Base-by-base conservation (phyloP, 2,888 invertebrate genomes). In the Eudemis profundana region DNA sequence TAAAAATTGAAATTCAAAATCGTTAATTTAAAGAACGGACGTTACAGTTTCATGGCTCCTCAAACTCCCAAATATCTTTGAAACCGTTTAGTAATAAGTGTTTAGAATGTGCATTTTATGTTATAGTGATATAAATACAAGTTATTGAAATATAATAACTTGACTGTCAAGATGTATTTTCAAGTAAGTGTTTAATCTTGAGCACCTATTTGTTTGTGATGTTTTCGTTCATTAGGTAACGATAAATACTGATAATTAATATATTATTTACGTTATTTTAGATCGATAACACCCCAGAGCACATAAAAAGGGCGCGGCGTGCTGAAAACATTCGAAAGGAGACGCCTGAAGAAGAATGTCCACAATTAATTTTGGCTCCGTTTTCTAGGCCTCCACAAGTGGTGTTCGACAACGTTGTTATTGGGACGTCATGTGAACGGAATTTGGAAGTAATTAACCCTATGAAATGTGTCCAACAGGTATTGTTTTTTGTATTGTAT, bases 351-450 rank as follows among this genome's bases (percentile, higher is more conserved):
- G 93, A 93, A 70, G 93, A 93, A 79, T 81, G 85, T 19, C 90
- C 93, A 29, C 82, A 90, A 47, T 90, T 95, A 12, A 82, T 93
- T 47, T 87, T 95, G 73, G 95, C 94, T 10, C 95, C 95, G 1
- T 96, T 96, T 84, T 93, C 94, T n/a, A 86, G 92, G 61, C 93
- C 93, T 72, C 94, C 95, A 2, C 94, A 94, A 86, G 93, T 95
- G 15, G 89, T 93, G n/a, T 95, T 95, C 75, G 94, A 95, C 69
- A 93, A 95, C 89, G 93, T 95, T 62, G 84, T 91, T 4, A 86
- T 95, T 62, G 94, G 94, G 14, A 87, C 92, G 46, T 85, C 90
- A 10, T 93, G 93, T 61, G 90, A 88, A 61, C 92, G 93, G 70
- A 83, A 86, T 54, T 81, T 95, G 65, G 90, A 93, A 72, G 85